Evolutionary conservation across 2,113 vertebrate genomes (phyloP), one percentile per base, ranked within the genome.

Genomic region (Poeciliopsis prolifica): DNA sequence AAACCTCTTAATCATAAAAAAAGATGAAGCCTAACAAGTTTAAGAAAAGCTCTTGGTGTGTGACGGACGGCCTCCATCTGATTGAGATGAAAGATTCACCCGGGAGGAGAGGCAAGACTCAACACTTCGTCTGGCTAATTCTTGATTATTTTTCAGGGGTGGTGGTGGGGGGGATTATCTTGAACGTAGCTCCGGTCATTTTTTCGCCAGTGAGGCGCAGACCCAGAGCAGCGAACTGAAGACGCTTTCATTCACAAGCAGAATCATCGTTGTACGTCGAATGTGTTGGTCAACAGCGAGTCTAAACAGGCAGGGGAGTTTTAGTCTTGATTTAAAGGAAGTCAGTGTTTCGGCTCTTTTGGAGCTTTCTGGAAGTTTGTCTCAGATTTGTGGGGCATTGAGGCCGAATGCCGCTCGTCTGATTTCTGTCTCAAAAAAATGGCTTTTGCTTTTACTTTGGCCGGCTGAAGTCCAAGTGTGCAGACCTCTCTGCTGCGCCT

Each of bases 1-100:
- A 37, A 83, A 87, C 65, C 80, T 87, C 86, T 90, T 90, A 87
- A 88, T 90, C 75, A 81, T 88, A 84, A 87, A 89, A 86, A 89
- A 75, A 85, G 62, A 82, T 83, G 65, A 87, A 84, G 86, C 28
- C 28, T 80, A 84, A 80, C 74, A 75, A 81, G 62, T 88, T 89
- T 81, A 82, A 84, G 73, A 88, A 83, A 91, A 86, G 78, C 81
- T 81, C 65, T 6, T 1, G 35, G 35, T 37, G 48, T 78, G 73
- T 82, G 83, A 84, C 80, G 74, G 84, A 87, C 75, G 77, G 81
- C 68, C 61, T 88, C 70, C 70, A 84, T 86, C 83, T 87, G 79
- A 85, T 87, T 89, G 85, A 90, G 84, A 70, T 68, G 68, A 83
- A 79, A 30, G 48, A 83, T 90, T 90, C 80, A 80, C 77, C 86